Percentiles rank a stretch among this genome's conserved stretches.
Conservation (phyloP, 2,797 vertebrate species). For the Sebastes itinus region DNA sequence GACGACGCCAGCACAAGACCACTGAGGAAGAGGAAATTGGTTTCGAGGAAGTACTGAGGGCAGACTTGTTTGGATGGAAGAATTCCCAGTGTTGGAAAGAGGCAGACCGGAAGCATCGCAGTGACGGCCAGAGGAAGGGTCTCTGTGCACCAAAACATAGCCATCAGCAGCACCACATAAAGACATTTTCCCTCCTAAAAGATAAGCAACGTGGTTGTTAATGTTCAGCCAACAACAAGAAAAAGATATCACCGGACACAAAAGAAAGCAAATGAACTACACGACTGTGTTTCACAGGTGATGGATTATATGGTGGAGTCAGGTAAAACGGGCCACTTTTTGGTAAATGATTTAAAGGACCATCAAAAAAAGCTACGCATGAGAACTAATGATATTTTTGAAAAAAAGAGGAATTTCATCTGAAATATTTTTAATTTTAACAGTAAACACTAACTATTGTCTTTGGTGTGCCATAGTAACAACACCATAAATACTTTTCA, state of each 20-base stretch:
- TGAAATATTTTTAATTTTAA: too few relatives aligned
- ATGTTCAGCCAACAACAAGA: not conserved
- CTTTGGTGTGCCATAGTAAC: too few relatives aligned
- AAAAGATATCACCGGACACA: not conserved
- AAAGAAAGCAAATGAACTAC: not conserved
- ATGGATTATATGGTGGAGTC: not conserved
- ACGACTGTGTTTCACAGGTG: not conserved
- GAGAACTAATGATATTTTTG: too few relatives aligned
- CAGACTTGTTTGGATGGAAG: conserved; percentile 91
- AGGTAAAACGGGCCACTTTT: too few relatives aligned
- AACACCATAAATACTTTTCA: too few relatives aligned
- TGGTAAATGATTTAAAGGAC: too few relatives aligned
- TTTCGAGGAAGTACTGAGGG: conserved; percentile 95
- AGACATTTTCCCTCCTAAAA: conserved; percentile 95
- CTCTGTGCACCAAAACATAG: conserved; percentile 95
- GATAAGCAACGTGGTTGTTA: conserved; percentile 2
- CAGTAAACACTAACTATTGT: too few relatives aligned
- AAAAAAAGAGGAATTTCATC: too few relatives aligned
- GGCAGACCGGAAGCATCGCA: conserved; percentile 91
- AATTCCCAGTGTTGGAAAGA: conserved; percentile 94
- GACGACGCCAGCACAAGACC: conserved; percentile 95
- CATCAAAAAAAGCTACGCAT: too few relatives aligned
- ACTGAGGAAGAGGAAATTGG: conserved; percentile 96
- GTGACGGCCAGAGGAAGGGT: conserved; percentile 95
- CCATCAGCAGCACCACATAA: conserved; percentile 95